Evolutionary conservation across 2,797 vertebrate species (phyloP).

Genomic region (Pogonophryne albipinna): DNA sequence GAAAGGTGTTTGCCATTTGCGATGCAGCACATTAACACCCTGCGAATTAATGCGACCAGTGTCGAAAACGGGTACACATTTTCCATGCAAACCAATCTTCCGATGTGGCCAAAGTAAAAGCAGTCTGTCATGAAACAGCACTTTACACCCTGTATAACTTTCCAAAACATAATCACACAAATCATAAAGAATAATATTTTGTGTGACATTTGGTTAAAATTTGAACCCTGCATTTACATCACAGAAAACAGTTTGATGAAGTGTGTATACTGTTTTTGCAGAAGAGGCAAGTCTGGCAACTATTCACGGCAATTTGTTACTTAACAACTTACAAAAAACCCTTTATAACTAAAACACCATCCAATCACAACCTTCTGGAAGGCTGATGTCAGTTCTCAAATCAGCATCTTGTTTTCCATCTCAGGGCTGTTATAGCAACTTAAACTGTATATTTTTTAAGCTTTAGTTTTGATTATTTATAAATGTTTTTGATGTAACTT

Average conservation of each 20-base stretch:
- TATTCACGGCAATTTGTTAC: conserved; percentile 70
- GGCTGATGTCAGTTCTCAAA: conserved; percentile 68
- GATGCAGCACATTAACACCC: conserved; percentile 18
- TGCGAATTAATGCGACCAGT: conserved; percentile 18
- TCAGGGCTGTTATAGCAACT: conserved; percentile 45
- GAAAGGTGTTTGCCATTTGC: conserved; percentile 37
- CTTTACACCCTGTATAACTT: conserved; percentile 58
- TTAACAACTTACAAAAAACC: conserved; percentile 78
- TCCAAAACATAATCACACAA: conserved; percentile 65
- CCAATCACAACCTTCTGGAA: conserved; percentile 67
- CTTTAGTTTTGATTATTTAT: conserved; percentile 52
- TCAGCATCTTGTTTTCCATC: conserved; percentile 69
- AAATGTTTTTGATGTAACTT: conserved; percentile 61
- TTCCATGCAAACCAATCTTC: conserved; percentile 51
- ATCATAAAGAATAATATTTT: conserved; percentile 67
- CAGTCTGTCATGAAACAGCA: conserved; percentile 44
- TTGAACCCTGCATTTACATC: conserved; percentile 58
- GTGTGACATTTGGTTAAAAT: conserved; percentile 63
- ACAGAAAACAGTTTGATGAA: conserved; percentile 54
- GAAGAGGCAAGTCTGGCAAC: conserved; percentile 64
- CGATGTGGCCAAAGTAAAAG: conserved; percentile 49
- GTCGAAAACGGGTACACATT: conserved; percentile 55
- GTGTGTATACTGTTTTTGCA: conserved; percentile 46
- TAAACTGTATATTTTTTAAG: conserved; percentile 26
- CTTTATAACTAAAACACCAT: conserved; percentile 65